These are phyloP conservation scores for Sarcoramphus papa DNA, from an alignment of 2,797 vertebrate species.

Conservation along the genomic window DNA sequence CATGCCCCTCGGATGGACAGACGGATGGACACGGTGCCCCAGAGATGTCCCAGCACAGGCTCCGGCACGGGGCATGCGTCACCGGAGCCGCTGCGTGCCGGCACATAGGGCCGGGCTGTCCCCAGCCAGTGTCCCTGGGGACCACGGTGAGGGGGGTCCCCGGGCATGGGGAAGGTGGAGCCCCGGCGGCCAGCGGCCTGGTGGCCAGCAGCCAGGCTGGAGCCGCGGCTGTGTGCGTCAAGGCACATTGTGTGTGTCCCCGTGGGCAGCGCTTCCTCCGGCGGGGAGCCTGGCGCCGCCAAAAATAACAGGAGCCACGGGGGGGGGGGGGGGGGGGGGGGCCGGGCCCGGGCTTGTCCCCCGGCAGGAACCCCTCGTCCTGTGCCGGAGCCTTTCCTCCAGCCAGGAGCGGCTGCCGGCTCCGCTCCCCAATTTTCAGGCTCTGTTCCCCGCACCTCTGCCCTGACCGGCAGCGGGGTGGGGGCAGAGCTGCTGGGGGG, in stretches of 20 bases:
- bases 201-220: constrained; percentile 32
- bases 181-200: not conserved
- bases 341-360: not conserved
- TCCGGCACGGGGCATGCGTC: not conserved
- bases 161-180: not conserved
- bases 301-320: constrained; percentile 36
- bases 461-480: not conserved
- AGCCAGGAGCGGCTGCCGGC: not conserved
- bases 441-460: not conserved
- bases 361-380: not conserved
- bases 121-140: not conserved
- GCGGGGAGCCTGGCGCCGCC: not conserved
- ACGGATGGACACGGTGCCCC: rapidly evolving
- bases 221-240: constrained; percentile 3
- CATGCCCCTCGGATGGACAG: rapidly evolving
- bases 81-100: rapidly evolving
- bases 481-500: not conserved
- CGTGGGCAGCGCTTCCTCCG: constrained; percentile 35
- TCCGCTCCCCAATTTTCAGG: not conserved
- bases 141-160: rapidly evolving
- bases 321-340: not conserved
- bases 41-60: not conserved
- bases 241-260: constrained; percentile 46
- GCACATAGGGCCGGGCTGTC: not conserved
- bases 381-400: not conserved